Evolutionary conservation across 1,140 invertebrate species (phyloP), one percentile per base, ranked within the genome.

Genomic region (Drosophila equinoxialis): DNA sequence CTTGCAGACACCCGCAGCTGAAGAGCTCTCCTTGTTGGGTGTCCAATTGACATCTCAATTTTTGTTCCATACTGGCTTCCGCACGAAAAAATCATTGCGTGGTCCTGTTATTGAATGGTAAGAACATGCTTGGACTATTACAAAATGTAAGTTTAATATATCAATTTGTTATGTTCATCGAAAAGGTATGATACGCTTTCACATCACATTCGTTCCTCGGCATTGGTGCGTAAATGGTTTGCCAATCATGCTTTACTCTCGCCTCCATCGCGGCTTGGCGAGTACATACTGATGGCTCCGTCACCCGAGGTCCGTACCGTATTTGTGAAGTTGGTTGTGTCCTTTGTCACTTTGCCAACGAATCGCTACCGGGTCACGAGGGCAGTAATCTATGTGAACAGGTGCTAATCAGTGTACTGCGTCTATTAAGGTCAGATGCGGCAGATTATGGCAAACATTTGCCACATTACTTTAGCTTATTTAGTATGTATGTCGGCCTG

Each of bases 381-480:
- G 91, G 91, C 17, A 83, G 68, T 59, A 91, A 90, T 78, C 77
- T 92, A 11, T 91, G 96, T 91, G 97, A 98, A 92, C 96, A 97
- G 83, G 92, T 98, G 51, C 92, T 98, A 45, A 94, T 95, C 71
- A 95, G 95, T 20, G 95, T 97, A 26, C 93, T 98, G 26, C 94
- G 94, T 37, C 92, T 98, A 64, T 93, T 98, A 13, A 95, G 96
- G 79, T 95, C 96, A 64, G 96, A 98, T 93, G 97, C 98, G 57
- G 96, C 96, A 41, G 97, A 98, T 92, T 95, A 98, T 91, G 97
- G 96, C 39, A 94, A 98, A 79, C 97, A 99, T 93, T 94, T 99
- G 90, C 96, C 97, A 51, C 97, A 99, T 93, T 98, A 99, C 86
- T 99, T 98, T 93, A 96, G 96, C 67, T 94, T 99, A n/a, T 99